Conservation (phyloP, 2,113 vertebrate species). For the Atlantisia rogersi region DNA sequence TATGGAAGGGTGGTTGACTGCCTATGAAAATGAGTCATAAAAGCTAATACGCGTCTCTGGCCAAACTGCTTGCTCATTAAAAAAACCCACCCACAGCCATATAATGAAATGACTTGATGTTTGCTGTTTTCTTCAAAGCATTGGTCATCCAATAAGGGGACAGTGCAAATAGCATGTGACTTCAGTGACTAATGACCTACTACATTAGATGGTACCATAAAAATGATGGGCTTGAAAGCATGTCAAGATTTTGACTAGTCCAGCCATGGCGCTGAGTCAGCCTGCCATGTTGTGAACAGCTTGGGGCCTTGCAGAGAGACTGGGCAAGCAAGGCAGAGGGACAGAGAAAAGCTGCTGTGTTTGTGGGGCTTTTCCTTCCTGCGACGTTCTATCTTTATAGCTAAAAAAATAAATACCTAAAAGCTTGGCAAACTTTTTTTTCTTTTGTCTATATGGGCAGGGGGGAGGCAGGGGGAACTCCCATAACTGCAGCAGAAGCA, state of each 20-base stretch:
- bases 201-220: not conserved
- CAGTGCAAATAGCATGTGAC: not conserved
- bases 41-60: not conserved
- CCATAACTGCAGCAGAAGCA: not conserved
- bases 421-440: not conserved
- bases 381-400: not conserved
- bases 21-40: not conserved
- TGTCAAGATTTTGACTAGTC: not conserved
- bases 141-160: not conserved
- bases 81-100: not conserved
- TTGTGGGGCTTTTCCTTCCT: not conserved
- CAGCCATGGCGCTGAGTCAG: fast-evolving
- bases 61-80: not conserved
- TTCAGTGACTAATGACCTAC: not conserved
- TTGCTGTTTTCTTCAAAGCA: not conserved
- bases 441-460: not conserved
- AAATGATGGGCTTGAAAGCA: not conserved
- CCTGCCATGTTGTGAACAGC: not conserved
- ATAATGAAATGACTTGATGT: not conserved
- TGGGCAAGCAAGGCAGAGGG: not conserved
- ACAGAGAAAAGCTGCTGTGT: not conserved
- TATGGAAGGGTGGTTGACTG: not conserved
- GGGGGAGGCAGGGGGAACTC: not conserved
- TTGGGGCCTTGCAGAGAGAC: not conserved
- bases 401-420: not conserved